Base-by-base conservation (phyloP, 2,797 vertebrate genomes). In the Pangasius sanitwongsei region DNA sequence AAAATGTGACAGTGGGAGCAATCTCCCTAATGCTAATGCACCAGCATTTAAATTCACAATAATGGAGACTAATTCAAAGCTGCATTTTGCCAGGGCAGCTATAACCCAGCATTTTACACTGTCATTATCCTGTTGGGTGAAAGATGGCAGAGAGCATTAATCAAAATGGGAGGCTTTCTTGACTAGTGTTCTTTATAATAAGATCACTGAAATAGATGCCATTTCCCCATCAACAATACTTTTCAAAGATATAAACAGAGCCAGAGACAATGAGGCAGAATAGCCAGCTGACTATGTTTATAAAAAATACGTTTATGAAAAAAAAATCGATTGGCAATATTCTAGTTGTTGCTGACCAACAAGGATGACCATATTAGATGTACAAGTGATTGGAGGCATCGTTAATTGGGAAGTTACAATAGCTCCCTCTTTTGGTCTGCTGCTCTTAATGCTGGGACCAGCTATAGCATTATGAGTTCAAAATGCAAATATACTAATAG, bases 391-490 rank as follows among this genome's bases (percentile, higher is more conserved):
- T 67, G 65, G 65, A 31, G 65, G 1, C 11, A 67, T 67, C 13
- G 6, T 67, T 67, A 67, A 67, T 31, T 67, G 65, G 59, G n/a
- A 85, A 89, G 78, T 74, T 83, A 75, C 82, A 41, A 70, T 78
- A 87, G 88, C 69, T 11, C 88, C 88, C 89, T 87, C 90, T 91
- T 81, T 89, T 91, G 90, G 90, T 78, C 2, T 20, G 11, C 28
- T 67, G 74, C 28, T 28, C 15, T n/a, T 82, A 86, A 59, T 82
- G 75, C 86, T 85, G 37, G n/a, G 34, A 15, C 0, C 16, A 57
- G 77, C 48, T n/a, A 53, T 50, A 80, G 50, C 28, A 28, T 13
- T 12, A 80, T 53, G 50, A 23, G 23, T 16, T 13, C 7, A 31
- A 53, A 34, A 55, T 80, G 77, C 77, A n/a, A 53, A 7, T 2